Evolutionary conservation across 2,113 vertebrate genomes (phyloP).

Genomic region (Cyrtonyx montezumae): DNA sequence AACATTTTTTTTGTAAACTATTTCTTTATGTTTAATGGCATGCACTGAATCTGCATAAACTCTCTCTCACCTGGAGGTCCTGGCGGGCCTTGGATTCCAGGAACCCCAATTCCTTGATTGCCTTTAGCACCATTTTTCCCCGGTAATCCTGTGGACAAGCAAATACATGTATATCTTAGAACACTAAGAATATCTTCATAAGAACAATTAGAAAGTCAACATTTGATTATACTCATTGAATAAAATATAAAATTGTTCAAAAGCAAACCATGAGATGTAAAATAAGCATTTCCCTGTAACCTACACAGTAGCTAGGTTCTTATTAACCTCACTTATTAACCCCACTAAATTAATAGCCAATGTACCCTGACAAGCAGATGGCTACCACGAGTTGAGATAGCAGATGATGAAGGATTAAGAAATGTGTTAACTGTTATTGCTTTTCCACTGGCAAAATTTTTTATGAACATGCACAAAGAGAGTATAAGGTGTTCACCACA

Average conservation of each 20-base stretch:
- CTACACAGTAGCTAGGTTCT: background rate
- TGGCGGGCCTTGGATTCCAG: conserved; percentile 87
- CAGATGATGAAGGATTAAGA: background rate
- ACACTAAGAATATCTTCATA: background rate
- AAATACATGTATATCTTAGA: background rate
- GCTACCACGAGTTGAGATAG: background rate
- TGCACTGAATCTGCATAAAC: background rate
- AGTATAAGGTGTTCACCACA: background rate
- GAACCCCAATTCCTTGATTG: conserved; percentile 81
- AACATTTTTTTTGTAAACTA: background rate
- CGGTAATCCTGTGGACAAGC: conserved; percentile 81
- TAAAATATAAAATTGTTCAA: background rate
- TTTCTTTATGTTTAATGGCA: background rate
- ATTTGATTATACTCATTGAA: background rate
- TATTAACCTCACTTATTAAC: background rate
- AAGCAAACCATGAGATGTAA: background rate
- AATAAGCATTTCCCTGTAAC: background rate
- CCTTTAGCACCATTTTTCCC: conserved; percentile 90
- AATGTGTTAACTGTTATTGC: background rate
- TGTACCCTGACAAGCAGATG: background rate
- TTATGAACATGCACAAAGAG: background rate
- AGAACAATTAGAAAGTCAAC: background rate
- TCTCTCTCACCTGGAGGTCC: conserved; percentile 87
- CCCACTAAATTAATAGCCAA: background rate
- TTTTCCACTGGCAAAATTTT: background rate